Base-by-base conservation (phyloP, 2,888 invertebrate genomes). In the Conomelus anceps region DNA sequence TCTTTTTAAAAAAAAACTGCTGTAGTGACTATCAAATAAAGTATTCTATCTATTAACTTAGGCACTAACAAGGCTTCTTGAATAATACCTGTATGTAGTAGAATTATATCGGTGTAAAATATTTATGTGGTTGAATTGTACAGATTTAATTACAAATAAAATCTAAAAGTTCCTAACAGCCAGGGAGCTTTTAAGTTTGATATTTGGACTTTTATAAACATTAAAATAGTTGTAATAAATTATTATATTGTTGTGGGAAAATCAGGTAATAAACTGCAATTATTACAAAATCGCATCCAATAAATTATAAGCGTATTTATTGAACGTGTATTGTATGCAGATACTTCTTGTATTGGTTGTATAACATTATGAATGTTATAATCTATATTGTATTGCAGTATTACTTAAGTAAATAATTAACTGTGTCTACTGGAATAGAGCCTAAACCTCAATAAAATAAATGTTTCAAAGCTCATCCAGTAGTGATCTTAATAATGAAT, bases 151-250 rank as follows among this genome's bases (percentile, higher is more conserved):
- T 26, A 22, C 26, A 86, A 86, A 86, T 22, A 86, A 85, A 85
- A 85, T 23, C 85, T 24, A 86, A 86, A 24, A 86, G 86, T 86
- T 86, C 86, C 86, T 86, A 86, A 86, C 86, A 86, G 86, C 86
- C 86, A 86, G 86, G 86, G 86, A 86, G 29, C 86, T 24, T 86
- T 85, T 85, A 63, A 63, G 63, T 63, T 63, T 63, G 63, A 63
- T 63, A 63, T 63, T 63, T 63, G 63, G 63, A 63, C 63, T 63
- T 63, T 63, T 63, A 63, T 63, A 63, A 20, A n/a, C 63, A n/a
- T 20, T 63, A n/a, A 63, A 63, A n/a, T 63, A 63, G 63, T 63
- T 7, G 7, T 63, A n/a, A 63, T 63, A 63, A 63, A 63, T 63
- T 63, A n/a, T n/a, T n/a, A n/a, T 63, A 63, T 63, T 63, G n/a